A percentile compares a stretch with the other conserved stretches of the same genome.
These are phyloP conservation scores for Lagocephalus sceleratus DNA, from an alignment of 2,797 vertebrate genomes.

Conservation along the genomic window DNA sequence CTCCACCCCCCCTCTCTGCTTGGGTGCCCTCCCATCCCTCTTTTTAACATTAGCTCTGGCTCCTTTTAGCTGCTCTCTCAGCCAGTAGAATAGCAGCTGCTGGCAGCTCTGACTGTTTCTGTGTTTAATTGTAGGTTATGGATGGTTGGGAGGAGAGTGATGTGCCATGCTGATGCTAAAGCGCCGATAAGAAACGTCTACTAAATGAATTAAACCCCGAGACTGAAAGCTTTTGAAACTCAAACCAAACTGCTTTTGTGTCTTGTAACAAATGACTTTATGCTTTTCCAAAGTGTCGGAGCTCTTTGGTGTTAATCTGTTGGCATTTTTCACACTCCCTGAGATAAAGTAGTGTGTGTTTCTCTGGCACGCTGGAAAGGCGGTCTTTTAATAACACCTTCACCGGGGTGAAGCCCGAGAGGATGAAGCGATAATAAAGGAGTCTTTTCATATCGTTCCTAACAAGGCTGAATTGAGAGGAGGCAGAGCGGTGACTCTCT, in stretches of 20 bases:
- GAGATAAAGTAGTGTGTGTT: constrained; percentile 42
- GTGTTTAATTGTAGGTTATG: constrained; percentile 69
- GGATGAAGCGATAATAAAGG: constrained; percentile 64
- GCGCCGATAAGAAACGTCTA: constrained; percentile 43
- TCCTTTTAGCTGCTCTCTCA: constrained; percentile 51
- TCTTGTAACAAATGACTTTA: not conserved
- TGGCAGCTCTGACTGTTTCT: constrained; percentile 63
- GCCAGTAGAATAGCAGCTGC: constrained; percentile 56
- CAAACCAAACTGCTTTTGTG: constrained; percentile 18
- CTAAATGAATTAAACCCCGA: constrained; percentile 28
- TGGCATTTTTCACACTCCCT: constrained; percentile 37
- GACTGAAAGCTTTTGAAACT: constrained; percentile 21
- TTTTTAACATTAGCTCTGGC: constrained; percentile 46
- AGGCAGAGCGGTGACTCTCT: constrained; percentile 48
- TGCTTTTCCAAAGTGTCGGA: constrained; percentile 16
- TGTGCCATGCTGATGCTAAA: constrained; percentile 42
- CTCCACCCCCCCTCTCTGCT: constrained; percentile 40
- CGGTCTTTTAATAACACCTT: constrained; percentile 70
- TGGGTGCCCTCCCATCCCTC: constrained; percentile 55
- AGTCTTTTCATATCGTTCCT: constrained; percentile 54
- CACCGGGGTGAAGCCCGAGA: constrained; percentile 54
- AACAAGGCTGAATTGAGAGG: constrained; percentile 67
- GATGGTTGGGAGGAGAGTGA: constrained; percentile 53
- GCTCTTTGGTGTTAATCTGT: constrained; percentile 35
- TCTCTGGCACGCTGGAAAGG: constrained; percentile 51